phyloP scores from a whole-genome alignment of 2,888 invertebrate species.

The Rhimphoctona megacephalus region DNA sequence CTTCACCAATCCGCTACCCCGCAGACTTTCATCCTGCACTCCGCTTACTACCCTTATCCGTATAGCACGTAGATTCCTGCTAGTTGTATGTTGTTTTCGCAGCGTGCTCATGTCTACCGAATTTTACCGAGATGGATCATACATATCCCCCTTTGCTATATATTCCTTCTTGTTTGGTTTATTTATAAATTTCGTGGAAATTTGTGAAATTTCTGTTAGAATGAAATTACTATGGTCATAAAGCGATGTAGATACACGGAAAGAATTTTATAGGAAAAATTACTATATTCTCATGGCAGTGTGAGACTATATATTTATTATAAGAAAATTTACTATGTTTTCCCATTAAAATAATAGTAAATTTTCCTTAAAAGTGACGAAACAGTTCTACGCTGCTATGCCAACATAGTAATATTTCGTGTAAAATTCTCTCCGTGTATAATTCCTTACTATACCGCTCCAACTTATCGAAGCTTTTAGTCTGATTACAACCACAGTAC shows the following conservation, averaged over 20 bases:
- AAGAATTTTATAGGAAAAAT: no score
- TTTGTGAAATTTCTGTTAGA: neutral
- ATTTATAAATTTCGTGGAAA: conserved; percentile 21
- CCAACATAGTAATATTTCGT: no score
- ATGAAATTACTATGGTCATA: neutral
- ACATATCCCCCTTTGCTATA: neutral
- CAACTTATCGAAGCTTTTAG: conserved; percentile 6
- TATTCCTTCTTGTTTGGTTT: neutral
- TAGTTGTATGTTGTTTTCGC: conserved; percentile 48
- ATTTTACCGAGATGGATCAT: conserved; percentile 37
- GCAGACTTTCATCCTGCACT: conserved; percentile 34
- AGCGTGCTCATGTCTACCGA: conserved; percentile 19
- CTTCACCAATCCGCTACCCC: conserved; percentile 21
- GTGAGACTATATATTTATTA: no score
- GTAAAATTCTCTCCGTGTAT: no score
- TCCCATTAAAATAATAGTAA: no score
- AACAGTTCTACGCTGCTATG: no score
- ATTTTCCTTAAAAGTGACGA: no score
- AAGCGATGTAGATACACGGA: neutral
- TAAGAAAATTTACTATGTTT: no score
- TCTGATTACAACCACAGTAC: neutral
- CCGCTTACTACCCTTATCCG: conserved; percentile 24
- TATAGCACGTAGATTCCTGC: conserved; percentile 38
- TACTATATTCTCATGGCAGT: no score
- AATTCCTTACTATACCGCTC: neutral